Evolutionary conservation across 2,888 invertebrate genomes (phyloP), one percentile per base, ranked within the genome.

Genomic region (Stomorhina lunata): DNA sequence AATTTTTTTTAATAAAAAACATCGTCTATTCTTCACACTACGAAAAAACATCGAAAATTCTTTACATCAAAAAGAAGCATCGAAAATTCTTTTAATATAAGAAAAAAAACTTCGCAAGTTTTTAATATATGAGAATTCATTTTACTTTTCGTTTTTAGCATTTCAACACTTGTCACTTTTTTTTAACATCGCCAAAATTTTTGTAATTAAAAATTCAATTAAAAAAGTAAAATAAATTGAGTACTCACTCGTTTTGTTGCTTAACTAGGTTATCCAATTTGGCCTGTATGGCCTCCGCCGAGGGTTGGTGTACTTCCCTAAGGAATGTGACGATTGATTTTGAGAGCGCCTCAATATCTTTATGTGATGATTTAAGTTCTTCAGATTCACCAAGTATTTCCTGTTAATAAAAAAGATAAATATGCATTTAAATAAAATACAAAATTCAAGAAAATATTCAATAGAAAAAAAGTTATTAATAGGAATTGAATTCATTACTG

Each of bases 311-410:
- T 85, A 94, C 94, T 86, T 93, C 93, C 88, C 93, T 93, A 87
- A 96, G 92, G 88, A 95, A 95, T 84, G 93, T 92, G 84, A 96
- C 92, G 55, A 96, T 94, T 85, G 94, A 94, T 87, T 93, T 94
- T 50, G 95, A 94, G 89, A 95, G 94, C 93, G 89, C 85, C 84
- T 93, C 90, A 43, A 96, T 92, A 88, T 96, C 95, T 87, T 95
- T 94, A 86, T 93, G 92, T 88, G 92, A 93, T 79, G 94, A 93
- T 90, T 94, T 94, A 84, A 95, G 92, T 86, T 94, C 93, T 88
- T 94, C 93, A 83, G 95, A 94, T 92, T 96, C 96, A 85, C 92
- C 92, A 90, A 94, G 93, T 86, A 96, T 92, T 90, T 95, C 95
- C 96, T 96, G 90, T 27, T 86, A 86, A 76, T 22, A 34, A 12